Evolutionary conservation across 2,888 invertebrate species (phyloP), one percentile per base, ranked within the genome.

Genomic region (Syrphus vitripennis): DNA sequence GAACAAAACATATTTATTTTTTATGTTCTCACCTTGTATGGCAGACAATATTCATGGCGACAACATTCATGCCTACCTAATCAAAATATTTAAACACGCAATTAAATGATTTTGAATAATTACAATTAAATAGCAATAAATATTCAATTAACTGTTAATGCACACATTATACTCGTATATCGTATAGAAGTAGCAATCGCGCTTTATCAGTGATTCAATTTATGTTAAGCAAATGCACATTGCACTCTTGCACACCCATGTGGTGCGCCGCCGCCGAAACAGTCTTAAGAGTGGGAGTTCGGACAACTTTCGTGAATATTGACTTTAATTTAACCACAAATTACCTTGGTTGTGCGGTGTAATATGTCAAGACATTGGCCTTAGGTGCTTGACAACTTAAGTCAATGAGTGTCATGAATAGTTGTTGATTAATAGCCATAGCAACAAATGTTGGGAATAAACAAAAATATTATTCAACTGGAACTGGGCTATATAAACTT

Each of bases 241-340:
- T 21, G 48, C 31, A 65, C 24, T 16, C 12, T 31, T 31, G n/a
- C 21, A 69, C 40, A 31, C 16, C n/a, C 24, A 53, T 78, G 34
- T 34, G 61, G 2, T 14, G 14, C 14, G 31, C n/a, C 4, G 53
- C 12, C 14, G 31, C 53, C 53, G 29, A 34, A 57, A 67, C 42
- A 21, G 31, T 16, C n/a, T 0, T 4, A 63, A 65, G 55, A 48
- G 37, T 79, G 67, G 67, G 67, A 37, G 79, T 57, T 53, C 21
- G 48, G 29, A 61, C 82, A 82, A 67, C 82, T 72, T 77, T 77
- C 65, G 70, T 57, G 71, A 70, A 77, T 82, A 82, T 24, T 77
- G 19, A 71, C 34, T 71, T 53, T n/a, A 26, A n/a, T n/a, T 53
- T 50, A 26, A 50, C 50, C 50, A 53, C 53, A 53, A 53, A 53